Conservation (phyloP, 2,888 invertebrate genomes). For the Barypeithes pellucidus region DNA sequence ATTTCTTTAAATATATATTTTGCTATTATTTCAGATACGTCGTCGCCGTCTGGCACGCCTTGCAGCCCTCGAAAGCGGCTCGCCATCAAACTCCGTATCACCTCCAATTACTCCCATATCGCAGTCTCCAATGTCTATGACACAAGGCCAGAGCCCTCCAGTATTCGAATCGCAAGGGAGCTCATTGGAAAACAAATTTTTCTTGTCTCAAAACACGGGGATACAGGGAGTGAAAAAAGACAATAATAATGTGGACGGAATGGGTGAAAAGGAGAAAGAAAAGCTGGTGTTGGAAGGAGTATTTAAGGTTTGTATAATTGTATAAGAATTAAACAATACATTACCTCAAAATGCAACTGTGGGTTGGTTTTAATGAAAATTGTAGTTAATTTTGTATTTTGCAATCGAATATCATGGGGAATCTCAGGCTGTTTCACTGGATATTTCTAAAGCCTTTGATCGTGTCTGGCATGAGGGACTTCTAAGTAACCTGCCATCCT, state of each 20-base stretch:
- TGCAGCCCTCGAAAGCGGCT: constrained; percentile 75
- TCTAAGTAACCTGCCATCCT: too few species aligned
- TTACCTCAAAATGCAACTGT: too few species aligned
- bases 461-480: too few species aligned
- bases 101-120: constrained; percentile 72
- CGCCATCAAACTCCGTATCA: constrained; percentile 71
- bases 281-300: constrained; percentile 24
- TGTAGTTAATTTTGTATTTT: too few species aligned
- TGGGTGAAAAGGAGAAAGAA: constrained; percentile 29
- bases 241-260: constrained; percentile 27
- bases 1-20: too few species aligned
- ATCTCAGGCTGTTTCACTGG: too few species aligned
- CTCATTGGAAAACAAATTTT: constrained; percentile 56
- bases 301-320: constrained; percentile 35
- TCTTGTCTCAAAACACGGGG: constrained; percentile 63
- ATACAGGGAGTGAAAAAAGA: constrained; percentile 35
- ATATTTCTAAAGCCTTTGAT: too few species aligned
- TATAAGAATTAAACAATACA: neutral
- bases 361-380: too few species aligned
- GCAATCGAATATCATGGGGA: too few species aligned
- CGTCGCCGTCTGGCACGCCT: constrained; percentile 83
- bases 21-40: constrained; percentile 76
- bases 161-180: constrained; percentile 45
- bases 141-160: constrained; percentile 61
- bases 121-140: constrained; percentile 64